Evolutionary conservation across 1,140 invertebrate genomes (phyloP).

Genomic region (Drosophila kepulauana): DNA sequence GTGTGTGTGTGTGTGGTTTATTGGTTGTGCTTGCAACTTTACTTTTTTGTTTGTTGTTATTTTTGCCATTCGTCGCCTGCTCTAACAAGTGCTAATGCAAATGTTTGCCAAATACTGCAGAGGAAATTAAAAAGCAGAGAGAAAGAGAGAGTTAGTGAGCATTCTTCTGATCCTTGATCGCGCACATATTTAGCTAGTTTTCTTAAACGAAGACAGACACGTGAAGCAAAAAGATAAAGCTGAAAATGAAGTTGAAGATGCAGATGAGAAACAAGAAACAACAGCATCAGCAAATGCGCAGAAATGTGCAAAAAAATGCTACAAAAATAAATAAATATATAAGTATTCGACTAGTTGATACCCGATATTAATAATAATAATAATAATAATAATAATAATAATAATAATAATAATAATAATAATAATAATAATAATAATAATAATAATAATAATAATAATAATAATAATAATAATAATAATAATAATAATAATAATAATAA

Average conservation of each 20-base stretch:
- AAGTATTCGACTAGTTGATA: neutral
- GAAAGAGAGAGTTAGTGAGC: neutral
- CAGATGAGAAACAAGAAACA: neutral
- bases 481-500: too few species aligned
- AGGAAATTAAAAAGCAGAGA: neutral
- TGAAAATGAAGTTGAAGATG: neutral
- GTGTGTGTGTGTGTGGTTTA: constrained; percentile 17
- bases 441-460: too few species aligned
- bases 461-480: too few species aligned
- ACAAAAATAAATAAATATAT: constrained; percentile 2
- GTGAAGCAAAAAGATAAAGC: neutral
- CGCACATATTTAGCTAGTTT: constrained; percentile 21
- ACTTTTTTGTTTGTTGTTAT: constrained; percentile 47
- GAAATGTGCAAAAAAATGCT: neutral
- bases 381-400: too few species aligned
- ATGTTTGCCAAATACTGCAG: constrained; percentile 35
- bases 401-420: too few species aligned
- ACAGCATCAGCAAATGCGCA: neutral
- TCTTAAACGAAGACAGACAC: neutral
- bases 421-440: too few species aligned
- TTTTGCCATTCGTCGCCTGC: constrained; percentile 8
- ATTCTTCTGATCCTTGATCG: constrained; percentile 39
- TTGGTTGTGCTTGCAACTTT: constrained; percentile 50
- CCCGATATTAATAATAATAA: too few species aligned
- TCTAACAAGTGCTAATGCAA: constrained; percentile 66